A percentile compares a stretch with the other conserved stretches of the same genome.
Evolutionary conservation across 2,797 vertebrate species (phyloP).

Genomic region (Erethizon dorsatum): DNA sequence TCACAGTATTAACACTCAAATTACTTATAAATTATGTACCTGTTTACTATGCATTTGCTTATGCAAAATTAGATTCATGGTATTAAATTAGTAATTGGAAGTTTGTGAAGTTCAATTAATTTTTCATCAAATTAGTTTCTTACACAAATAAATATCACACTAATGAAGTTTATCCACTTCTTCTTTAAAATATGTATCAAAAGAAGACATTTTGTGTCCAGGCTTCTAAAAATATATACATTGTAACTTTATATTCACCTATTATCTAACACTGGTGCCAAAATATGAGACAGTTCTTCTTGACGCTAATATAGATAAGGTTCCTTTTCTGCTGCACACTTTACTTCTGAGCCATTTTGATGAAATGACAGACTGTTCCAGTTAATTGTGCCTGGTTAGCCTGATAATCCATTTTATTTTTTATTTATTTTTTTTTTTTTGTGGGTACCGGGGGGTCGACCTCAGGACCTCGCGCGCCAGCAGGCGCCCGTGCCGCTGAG

Average conservation of each 20-base stretch:
- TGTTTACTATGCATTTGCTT: background rate
- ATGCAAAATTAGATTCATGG: background rate
- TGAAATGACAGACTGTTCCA: constrained; percentile 4
- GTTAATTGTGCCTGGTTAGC: background rate
- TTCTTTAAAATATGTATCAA: background rate
- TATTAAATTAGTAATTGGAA: background rate
- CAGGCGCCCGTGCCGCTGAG: too few species aligned
- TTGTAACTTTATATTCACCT: background rate
- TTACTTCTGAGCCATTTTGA: background rate
- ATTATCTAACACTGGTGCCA: background rate
- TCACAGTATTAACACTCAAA: background rate
- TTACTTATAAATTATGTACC: background rate
- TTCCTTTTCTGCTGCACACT: background rate
- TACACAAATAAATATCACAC: background rate
- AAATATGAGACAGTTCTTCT: background rate
- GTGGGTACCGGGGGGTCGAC: too few species aligned
- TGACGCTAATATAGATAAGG: background rate
- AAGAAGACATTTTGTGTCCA: background rate
- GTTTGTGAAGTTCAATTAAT: background rate
- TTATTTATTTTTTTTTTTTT: too few species aligned
- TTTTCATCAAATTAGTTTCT: background rate
- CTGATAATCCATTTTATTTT: background rate
- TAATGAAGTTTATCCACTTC: background rate
- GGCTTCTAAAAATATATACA: background rate
- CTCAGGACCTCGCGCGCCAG: too few species aligned